phyloP scores from a whole-genome alignment of 2,888 invertebrate species.

The Tenthredo livida region DNA sequence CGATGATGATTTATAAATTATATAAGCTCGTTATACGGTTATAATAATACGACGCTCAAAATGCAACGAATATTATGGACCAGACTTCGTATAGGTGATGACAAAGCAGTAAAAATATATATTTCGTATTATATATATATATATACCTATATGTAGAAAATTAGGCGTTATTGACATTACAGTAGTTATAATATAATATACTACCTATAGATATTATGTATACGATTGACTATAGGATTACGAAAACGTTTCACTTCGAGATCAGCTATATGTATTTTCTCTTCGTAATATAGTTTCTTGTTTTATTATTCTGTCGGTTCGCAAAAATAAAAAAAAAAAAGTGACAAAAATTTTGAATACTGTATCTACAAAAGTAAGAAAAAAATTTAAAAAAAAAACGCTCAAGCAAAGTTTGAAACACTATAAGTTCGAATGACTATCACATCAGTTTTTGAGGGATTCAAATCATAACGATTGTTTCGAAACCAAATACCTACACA shows the following conservation, averaged over 20 bases:
- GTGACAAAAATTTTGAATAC: background rate
- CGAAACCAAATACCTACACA: background rate
- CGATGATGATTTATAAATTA: constrained; percentile 16
- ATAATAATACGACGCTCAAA: constrained; percentile 23
- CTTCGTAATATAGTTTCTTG: background rate
- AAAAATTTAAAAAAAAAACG: background rate
- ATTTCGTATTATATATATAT: background rate
- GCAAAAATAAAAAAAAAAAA: background rate
- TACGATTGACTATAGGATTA: constrained; percentile 1
- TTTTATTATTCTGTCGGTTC: background rate
- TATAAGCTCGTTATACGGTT: constrained; percentile 4
- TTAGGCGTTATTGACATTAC: background rate
- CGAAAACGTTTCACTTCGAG: background rate
- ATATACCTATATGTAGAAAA: background rate
- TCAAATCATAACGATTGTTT: background rate
- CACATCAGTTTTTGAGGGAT: background rate
- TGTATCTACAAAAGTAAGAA: background rate
- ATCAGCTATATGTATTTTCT: background rate
- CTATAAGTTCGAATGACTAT: background rate
- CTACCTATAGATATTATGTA: background rate
- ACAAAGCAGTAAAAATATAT: background rate
- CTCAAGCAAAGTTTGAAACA: background rate
- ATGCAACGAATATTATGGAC: constrained; percentile 17
- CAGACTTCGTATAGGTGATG: background rate
- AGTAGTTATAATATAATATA: background rate